phyloP scores from a whole-genome alignment of 2,797 vertebrate genomes.

The Sebastes umbrosus region DNA sequence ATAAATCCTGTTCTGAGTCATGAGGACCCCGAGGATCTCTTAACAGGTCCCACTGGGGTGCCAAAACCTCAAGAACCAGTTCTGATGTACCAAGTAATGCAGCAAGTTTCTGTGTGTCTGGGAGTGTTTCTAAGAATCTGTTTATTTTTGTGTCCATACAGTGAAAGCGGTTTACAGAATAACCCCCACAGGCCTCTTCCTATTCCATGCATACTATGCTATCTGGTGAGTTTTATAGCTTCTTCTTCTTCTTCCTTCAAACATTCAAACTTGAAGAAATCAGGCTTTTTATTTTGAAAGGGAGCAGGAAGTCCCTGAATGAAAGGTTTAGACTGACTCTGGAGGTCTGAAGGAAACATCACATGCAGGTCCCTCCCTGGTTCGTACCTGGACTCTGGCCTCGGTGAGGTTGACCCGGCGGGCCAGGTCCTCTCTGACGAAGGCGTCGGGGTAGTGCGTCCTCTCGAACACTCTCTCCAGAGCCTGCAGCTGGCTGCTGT shows the following conservation, averaged over 20 bases:
- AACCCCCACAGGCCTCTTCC: background rate
- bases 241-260: background rate
- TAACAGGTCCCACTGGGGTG: background rate
- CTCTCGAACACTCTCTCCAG: conserved; percentile 97
- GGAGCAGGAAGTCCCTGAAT: background rate
- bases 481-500: conserved; percentile 98
- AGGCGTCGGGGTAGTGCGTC: conserved; percentile 98
- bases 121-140: background rate
- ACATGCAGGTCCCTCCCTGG: background rate
- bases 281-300: background rate
- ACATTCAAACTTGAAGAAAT: no score
- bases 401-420: conserved; percentile 98
- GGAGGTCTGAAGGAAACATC: background rate
- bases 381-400: conserved; percentile 93
- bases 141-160: background rate
- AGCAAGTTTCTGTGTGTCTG: background rate
- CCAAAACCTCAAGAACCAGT: background rate
- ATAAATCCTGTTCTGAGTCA: background rate
- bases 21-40: background rate
- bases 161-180: background rate
- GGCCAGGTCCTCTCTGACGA: conserved; percentile 96
- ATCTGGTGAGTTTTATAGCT: background rate
- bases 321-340: background rate
- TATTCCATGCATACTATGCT: background rate
- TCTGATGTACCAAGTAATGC: background rate